A percentile compares a stretch with the other conserved stretches of the same genome.
Evolutionary conservation across 2,797 vertebrate species (phyloP).

Genomic region (Buceros bicornis): DNA sequence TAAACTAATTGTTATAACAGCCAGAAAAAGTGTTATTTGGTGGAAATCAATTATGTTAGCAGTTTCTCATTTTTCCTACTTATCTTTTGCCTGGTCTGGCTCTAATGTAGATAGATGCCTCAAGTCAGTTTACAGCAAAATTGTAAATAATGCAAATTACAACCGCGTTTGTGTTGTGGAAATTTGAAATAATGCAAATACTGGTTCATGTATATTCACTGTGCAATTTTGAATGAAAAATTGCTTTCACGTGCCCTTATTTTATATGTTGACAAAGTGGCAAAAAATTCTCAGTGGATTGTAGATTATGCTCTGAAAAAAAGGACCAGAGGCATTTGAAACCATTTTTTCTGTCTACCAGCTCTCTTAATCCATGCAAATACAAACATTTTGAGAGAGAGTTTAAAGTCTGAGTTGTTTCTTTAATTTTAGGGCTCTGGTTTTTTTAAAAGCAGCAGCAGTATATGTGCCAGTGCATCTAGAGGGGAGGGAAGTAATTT

Average conservation of each 20-base stretch:
- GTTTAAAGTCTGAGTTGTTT: not conserved
- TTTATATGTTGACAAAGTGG: not conserved
- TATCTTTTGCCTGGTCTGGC: not conserved
- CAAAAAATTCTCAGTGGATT: not conserved
- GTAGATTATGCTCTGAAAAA: constrained; percentile 11
- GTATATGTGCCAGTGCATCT: not conserved
- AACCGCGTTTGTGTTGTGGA: constrained; percentile 24
- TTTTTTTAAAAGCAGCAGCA: not conserved
- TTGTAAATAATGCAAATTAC: constrained; percentile 62
- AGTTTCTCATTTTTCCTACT: constrained; percentile 59
- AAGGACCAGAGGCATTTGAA: constrained; percentile 26
- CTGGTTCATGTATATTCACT: not conserved
- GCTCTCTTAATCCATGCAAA: constrained; percentile 15
- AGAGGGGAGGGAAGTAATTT: not conserved
- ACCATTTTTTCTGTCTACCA: not conserved
- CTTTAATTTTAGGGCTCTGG: not conserved
- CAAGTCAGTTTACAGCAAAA: constrained; percentile 20
- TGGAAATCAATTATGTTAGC: constrained; percentile 38
- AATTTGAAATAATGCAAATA: constrained; percentile 27
- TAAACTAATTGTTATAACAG: constrained; percentile 57
- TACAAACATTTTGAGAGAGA: constrained; percentile 41
- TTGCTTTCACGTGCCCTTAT: not conserved
- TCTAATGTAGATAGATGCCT: constrained; percentile 40
- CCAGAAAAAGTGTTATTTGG: constrained; percentile 23
- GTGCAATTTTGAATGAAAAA: not conserved